Evolutionary conservation across 2,888 invertebrate species (phyloP).

Genomic region (Blera fallax): DNA sequence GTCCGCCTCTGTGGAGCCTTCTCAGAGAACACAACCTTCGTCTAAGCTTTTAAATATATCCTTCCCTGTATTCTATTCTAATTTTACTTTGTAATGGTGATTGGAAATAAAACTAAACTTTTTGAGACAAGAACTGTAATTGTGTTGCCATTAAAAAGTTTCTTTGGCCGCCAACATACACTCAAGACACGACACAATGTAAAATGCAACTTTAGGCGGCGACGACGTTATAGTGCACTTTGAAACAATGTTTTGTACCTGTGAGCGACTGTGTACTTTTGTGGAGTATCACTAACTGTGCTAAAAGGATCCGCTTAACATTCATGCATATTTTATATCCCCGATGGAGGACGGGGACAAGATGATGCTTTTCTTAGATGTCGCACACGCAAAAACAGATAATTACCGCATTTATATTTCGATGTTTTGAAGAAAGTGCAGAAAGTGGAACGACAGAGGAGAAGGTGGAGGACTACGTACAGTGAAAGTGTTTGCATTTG

Average conservation of each 20-base stretch:
- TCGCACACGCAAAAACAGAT: slow-evolving; percentile 44
- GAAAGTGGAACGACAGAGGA: slow-evolving; percentile 61
- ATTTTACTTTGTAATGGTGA: slow-evolving; percentile 52
- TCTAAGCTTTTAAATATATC: slow-evolving; percentile 70
- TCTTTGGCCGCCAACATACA: slow-evolving; percentile 26
- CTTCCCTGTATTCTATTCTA: slow-evolving; percentile 12
- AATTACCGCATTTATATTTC: slow-evolving; percentile 54
- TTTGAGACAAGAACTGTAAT: slow-evolving; percentile 46
- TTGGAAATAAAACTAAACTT: slow-evolving; percentile 60
- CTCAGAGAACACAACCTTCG: slow-evolving; percentile 88
- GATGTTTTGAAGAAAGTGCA: slow-evolving; percentile 48
- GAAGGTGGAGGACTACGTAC: background rate
- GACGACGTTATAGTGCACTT: slow-evolving; percentile 23
- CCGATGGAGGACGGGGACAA: background rate
- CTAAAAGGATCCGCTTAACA: slow-evolving; percentile 30
- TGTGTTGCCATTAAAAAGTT: slow-evolving; percentile 51
- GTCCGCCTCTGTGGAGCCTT: slow-evolving; percentile 91
- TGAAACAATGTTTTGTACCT: slow-evolving; percentile 23
- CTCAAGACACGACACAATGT: background rate
- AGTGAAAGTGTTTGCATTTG: slow-evolving; percentile 53
- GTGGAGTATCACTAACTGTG: slow-evolving; percentile 10
- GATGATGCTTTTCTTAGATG: slow-evolving; percentile 13
- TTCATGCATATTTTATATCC: slow-evolving; percentile 26
- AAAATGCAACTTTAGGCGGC: background rate
- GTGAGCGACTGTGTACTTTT: background rate